Base-by-base conservation (phyloP, 2,797 vertebrate species). In the Parotocinclus haroldoi region DNA sequence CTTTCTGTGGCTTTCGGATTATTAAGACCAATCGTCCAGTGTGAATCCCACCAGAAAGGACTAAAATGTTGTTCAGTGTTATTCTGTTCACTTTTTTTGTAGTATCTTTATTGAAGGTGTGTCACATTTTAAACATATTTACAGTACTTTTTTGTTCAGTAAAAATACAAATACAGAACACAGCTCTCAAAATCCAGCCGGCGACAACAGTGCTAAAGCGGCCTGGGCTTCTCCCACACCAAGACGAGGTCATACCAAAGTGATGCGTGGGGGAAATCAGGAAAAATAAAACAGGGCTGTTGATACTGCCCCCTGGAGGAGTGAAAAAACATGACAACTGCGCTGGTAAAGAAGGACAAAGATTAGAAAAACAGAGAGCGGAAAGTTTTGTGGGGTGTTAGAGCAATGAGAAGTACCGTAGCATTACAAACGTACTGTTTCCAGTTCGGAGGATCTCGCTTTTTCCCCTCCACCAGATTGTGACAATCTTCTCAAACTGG, bases 121-220 rank as follows among this genome's bases (percentile, higher is more conserved):
- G 82, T 87, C 81, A 84, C 79, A 70, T 80, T 87, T 91, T 88
- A 89, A 90, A 91, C 89, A 86, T 92, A 91, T 91, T 89, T 91
- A 92, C 90, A 92, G 76, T 88, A 63, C 62, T 78, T 75, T n/a
- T 81, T 84, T 78, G 58, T 75, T 87, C 85, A 85, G 88, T 89
- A 90, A 90, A 91, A 91, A 92, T 90, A 90, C 88, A 91, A 89
- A 91, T 88, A 89, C 85, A 84, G 85, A 87, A 89, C 87, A 90
- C 82, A 74, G 68, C 62, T 86, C 83, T 82, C 80, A 87, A 89
- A 90, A 87, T 80, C 81, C 82, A 79, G 76, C 78, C 63, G 80
- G 79, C 66, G 68, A 71, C 72, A 63, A 65, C 58, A 63, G 67
- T 18, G 68, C 63, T 66, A 66, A 69, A 27, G 74, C 61, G n/a